Conservation (phyloP, 1,140 invertebrate genomes). For the Palaemon carinicauda region DNA sequence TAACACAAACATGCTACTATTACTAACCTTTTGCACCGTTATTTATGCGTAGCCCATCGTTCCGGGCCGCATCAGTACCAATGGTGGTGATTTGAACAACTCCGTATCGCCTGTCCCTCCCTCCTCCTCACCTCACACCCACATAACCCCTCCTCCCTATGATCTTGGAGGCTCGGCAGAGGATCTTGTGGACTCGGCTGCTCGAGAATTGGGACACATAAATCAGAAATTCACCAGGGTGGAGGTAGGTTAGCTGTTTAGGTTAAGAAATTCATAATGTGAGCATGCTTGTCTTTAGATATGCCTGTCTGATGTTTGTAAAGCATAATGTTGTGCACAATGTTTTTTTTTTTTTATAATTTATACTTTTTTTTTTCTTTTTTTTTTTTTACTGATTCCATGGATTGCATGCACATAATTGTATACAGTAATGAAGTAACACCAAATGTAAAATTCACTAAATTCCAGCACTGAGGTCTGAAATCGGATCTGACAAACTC, state of each 20-base stretch:
- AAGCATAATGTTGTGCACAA: not conserved
- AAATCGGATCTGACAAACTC: too few species aligned
- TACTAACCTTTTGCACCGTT: not conserved
- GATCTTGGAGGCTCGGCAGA: constrained; percentile 12
- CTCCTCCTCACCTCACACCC: constrained; percentile 22
- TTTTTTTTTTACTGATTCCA: not conserved
- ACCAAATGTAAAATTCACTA: too few species aligned
- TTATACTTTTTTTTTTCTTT: not conserved
- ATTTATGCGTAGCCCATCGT: constrained; percentile 24
- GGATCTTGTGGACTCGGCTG: not conserved
- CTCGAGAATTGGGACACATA: too few species aligned
- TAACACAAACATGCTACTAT: not conserved
- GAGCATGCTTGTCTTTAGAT: too few species aligned
- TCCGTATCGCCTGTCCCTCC: constrained; percentile 28
- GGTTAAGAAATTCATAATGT: not conserved
- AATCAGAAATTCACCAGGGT: constrained; percentile 5
- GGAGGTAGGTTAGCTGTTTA: constrained; percentile 19
- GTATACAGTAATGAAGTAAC: too few species aligned
- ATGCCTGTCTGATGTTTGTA: not conserved
- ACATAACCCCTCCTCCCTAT: not conserved
- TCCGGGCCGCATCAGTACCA: constrained; percentile 18
- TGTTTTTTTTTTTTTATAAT: not conserved
- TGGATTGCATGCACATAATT: too few species aligned
- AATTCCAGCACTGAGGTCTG: too few species aligned
- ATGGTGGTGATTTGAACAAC: constrained; percentile 22